Conservation (phyloP, 1,140 invertebrate species). For the Orius insidiosus region DNA sequence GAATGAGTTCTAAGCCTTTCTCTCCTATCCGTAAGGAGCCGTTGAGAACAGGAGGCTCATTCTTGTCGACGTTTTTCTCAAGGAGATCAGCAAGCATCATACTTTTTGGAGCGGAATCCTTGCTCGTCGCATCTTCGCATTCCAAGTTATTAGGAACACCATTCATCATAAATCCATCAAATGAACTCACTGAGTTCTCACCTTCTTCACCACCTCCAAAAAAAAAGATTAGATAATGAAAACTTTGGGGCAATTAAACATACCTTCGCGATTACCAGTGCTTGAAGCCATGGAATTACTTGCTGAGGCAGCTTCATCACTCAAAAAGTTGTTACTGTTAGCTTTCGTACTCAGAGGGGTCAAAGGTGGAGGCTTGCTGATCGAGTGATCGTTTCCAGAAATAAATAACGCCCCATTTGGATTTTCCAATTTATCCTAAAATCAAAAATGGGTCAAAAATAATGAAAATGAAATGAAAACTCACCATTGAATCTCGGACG, state of each 20-base stretch:
- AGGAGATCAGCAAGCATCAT: conserved; percentile 46
- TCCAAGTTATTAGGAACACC: conserved; percentile 34
- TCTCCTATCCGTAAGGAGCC: conserved; percentile 40
- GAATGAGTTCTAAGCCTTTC: conserved; percentile 38
- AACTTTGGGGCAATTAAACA: not conserved
- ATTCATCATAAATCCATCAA: conserved; percentile 41
- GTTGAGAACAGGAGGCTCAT: conserved; percentile 34
- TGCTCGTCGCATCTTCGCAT: conserved; percentile 27
- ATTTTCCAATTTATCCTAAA: conserved; percentile 1
- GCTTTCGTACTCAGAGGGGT: conserved; percentile 18
- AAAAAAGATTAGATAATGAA: conserved; percentile 1
- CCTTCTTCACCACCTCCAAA: conserved; percentile 28
- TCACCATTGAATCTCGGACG: not conserved
- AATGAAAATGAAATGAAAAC: not conserved
- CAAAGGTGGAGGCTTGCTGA: conserved; percentile 29
- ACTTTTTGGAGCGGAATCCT: conserved; percentile 17
- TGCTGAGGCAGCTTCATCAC: conserved; percentile 17
- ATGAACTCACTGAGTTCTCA: conserved; percentile 42
- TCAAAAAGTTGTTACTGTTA: not conserved
- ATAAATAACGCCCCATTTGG: not conserved
- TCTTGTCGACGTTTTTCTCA: conserved; percentile 43
- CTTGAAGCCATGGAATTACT: conserved; percentile 1
- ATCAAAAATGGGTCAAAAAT: not conserved
- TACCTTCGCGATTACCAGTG: not conserved
- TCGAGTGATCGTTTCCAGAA: not conserved